These are phyloP conservation scores for Phacellophora camtschatica DNA, from an alignment of 30 jellyfish, hydroid and myxozoan genomes.

Conservation along the genomic window DNA sequence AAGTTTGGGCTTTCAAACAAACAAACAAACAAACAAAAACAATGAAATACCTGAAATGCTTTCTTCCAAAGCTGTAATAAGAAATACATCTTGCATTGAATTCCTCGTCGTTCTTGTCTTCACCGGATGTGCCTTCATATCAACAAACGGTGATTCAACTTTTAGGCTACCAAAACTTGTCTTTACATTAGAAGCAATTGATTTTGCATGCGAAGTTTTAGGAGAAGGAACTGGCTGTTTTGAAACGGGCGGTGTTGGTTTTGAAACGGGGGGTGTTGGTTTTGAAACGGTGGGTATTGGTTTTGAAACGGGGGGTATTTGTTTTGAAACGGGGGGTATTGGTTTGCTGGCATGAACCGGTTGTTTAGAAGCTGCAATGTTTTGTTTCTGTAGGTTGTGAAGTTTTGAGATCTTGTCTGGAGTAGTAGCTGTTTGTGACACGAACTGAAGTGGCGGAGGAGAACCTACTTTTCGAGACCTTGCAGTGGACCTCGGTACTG, in stretches of 20 bases:
- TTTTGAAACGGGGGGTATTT: background rate
- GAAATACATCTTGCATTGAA: constrained; percentile 98
- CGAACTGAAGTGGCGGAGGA: constrained; percentile 32
- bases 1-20: background rate
- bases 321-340: background rate
- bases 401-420: background rate
- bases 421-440: background rate
- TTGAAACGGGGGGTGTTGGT: background rate
- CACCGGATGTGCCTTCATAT: constrained; percentile 89
- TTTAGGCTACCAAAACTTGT: constrained; percentile 47
- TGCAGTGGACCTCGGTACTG: constrained; percentile 43
- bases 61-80: constrained; percentile 89
- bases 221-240: background rate
- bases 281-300: background rate
- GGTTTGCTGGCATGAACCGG: background rate
- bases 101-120: constrained; percentile 95
- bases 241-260: background rate
- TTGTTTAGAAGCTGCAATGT: background rate
- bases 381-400: constrained; percentile 7
- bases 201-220: background rate
- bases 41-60: constrained; percentile 75
- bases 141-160: constrained; percentile 51
- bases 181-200: constrained; percentile 1
- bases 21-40: background rate
- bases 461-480: constrained; percentile 51